Evolutionary conservation across 2,113 vertebrate species (phyloP), one percentile per base, ranked within the genome.

Genomic region (Gobio gobio): DNA sequence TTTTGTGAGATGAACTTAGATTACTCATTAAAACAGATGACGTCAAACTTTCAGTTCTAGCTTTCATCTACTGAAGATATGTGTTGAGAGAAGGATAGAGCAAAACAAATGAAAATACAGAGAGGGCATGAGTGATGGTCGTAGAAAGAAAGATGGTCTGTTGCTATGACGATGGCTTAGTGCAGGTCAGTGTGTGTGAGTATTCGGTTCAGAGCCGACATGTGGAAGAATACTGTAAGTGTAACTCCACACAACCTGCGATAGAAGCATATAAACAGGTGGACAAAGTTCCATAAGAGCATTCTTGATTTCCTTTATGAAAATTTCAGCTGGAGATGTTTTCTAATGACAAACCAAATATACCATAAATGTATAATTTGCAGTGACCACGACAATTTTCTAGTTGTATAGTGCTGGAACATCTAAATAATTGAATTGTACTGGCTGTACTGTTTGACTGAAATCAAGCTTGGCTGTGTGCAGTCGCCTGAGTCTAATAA

Each of bases 81-180:
- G n/a, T n/a, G 10, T n/a, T 14, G 40, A 43, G 6, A 24, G 36
- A 43, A 66, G 45, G 54, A 73, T 10, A 49, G 24, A 73, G 36
- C 12, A 70, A 10, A n/a, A 59, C 49, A 7, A 18, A 86, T 12
- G 10, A 10, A 82, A 29, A 24, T 16, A 24, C n/a, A 16, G 16
- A 90, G 78, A 26, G 20, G 14, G 45, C 22, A 24, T 56, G 79
- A 81, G 58, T 40, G 56, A 45, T 43, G 76, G 5, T 12, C 70
- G 68, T 16, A 66, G 49, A 49, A 45, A 56, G 77, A 83, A n/a
- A 70, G 83, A 80, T 86, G 86, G 79, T 86, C 63, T 85, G 90
- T 91, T 91, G 87, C 89, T 82, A 92, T 89, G 90, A 81, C 73
- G 22, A 90, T 81, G 43, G n/a, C 16, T 77, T 85, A 78, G 81